Evolutionary conservation across 2,888 invertebrate genomes (phyloP), one percentile per base, ranked within the genome.

Genomic region (Thyatira batis): DNA sequence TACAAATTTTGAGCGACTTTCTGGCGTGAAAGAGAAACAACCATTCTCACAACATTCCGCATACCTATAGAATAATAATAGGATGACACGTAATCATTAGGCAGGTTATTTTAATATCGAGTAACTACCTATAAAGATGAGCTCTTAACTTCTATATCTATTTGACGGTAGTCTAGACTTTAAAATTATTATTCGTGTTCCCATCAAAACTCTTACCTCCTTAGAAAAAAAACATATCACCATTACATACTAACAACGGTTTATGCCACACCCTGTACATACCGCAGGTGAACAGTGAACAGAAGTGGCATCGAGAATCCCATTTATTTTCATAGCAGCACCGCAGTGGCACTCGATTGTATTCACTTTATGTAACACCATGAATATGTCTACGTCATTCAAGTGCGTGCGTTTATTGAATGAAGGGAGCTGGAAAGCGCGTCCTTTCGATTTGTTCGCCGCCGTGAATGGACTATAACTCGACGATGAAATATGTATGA

Each of bases 381-480:
- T 81, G 81, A 83, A 86, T 84, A 77, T 73, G 71, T 67, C 51
- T 54, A 60, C 39, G 69, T 73, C 76, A 76, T 77, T 80, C 74
- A 71, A 69, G 65, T 61, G 63, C 56, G 55, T 57, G 68, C 60
- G 66, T 65, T 77, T 74, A 80, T 77, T 85, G 84, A 85, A 80
- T 78, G 87, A 83, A 80, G 80, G 83, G 81, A 84, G 74, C 68
- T 67, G 62, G 69, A 39, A 39, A 39, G 68, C 54, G 55, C 53
- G 57, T 58, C 63, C 78, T 78, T 85, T 84, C 82, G 82, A 87
- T 87, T 87, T 84, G 82, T 83, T 74, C 65, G 68, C 65, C 17
- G 48, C 71, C 67, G 82, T 89, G 87, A 90, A 90, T 90, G 82
- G 90, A 82, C 85, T 73, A 87, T 90, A 87, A 90, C 84, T 80